A percentile compares a stretch with the other conserved stretches of the same genome.
phyloP scores from a whole-genome alignment of 2,888 invertebrate genomes.

The Scaptomyza caliginosa region DNA sequence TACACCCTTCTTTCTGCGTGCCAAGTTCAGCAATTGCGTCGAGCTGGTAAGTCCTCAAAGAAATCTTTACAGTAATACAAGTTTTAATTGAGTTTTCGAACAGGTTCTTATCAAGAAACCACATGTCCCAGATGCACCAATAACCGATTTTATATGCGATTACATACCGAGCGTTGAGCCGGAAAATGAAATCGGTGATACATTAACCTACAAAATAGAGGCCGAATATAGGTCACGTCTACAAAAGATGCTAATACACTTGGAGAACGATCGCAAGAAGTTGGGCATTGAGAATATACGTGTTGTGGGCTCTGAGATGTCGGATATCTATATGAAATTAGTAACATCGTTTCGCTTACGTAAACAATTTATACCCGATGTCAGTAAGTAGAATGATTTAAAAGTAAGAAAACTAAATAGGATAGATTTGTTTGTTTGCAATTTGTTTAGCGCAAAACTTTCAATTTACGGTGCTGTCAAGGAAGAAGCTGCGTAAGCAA shows the following conservation, averaged over 20 bases:
- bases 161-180: slow-evolving; percentile 56
- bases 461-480: slow-evolving; percentile 58
- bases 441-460: slow-evolving; percentile 60
- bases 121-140: slow-evolving; percentile 55
- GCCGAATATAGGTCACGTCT: slow-evolving; percentile 33
- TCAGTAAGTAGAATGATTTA: slow-evolving; percentile 60
- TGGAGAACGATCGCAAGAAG: slow-evolving; percentile 61
- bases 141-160: slow-evolving; percentile 58
- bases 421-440: background rate
- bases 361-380: slow-evolving; percentile 66
- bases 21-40: slow-evolving; percentile 92
- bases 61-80: too few relatives aligned
- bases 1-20: slow-evolving; percentile 91
- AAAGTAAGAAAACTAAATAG: background rate
- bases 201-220: slow-evolving; percentile 61
- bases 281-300: slow-evolving; percentile 69
- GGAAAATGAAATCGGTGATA: slow-evolving; percentile 76
- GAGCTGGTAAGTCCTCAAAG: slow-evolving; percentile 86
- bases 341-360: slow-evolving; percentile 57
- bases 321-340: slow-evolving; percentile 73
- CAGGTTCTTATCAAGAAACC: slow-evolving; percentile 69
- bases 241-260: slow-evolving; percentile 66
- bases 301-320: slow-evolving; percentile 62
- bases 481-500: slow-evolving; percentile 44
- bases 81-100: too few relatives aligned